phyloP scores from a whole-genome alignment of 2,797 vertebrate species.

The Spondyliosoma cantharus region DNA sequence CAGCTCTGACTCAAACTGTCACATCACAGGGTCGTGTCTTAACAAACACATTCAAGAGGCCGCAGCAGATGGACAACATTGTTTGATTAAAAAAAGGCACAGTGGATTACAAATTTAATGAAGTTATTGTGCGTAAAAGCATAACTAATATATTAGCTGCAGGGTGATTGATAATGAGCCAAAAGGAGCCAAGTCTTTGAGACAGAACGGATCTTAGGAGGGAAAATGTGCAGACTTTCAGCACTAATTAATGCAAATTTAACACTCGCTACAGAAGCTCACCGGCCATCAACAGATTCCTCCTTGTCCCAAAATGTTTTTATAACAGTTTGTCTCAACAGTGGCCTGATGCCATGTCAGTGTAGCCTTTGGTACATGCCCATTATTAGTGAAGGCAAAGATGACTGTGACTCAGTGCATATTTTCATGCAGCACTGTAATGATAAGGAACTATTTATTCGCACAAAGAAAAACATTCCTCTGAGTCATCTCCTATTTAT shows the following conservation, averaged over 20 bases:
- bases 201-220: slow-evolving; percentile 19
- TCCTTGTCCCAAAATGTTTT: background rate
- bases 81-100: slow-evolving; percentile 55
- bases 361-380: slow-evolving; percentile 11
- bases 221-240: slow-evolving; percentile 4
- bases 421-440: slow-evolving; percentile 19
- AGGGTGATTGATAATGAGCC: slow-evolving; percentile 49
- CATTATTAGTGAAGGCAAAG: slow-evolving; percentile 18
- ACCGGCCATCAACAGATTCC: background rate
- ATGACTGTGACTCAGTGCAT: slow-evolving; percentile 42
- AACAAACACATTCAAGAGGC: slow-evolving; percentile 43
- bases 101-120: slow-evolving; percentile 50
- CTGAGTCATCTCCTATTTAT: slow-evolving; percentile 34
- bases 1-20: slow-evolving; percentile 67
- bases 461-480: slow-evolving; percentile 11
- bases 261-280: background rate
- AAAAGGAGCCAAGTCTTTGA: slow-evolving; percentile 27
- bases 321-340: slow-evolving; percentile 27
- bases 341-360: slow-evolving; percentile 32
- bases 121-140: slow-evolving; percentile 42
- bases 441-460: slow-evolving; percentile 31
- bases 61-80: slow-evolving; percentile 62
- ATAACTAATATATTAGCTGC: slow-evolving; percentile 42
- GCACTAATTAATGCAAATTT: slow-evolving; percentile 13
- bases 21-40: slow-evolving; percentile 71